These are phyloP conservation scores for Hyles vespertilio DNA, from an alignment of 1,140 invertebrate genomes.

Conservation along the genomic window DNA sequence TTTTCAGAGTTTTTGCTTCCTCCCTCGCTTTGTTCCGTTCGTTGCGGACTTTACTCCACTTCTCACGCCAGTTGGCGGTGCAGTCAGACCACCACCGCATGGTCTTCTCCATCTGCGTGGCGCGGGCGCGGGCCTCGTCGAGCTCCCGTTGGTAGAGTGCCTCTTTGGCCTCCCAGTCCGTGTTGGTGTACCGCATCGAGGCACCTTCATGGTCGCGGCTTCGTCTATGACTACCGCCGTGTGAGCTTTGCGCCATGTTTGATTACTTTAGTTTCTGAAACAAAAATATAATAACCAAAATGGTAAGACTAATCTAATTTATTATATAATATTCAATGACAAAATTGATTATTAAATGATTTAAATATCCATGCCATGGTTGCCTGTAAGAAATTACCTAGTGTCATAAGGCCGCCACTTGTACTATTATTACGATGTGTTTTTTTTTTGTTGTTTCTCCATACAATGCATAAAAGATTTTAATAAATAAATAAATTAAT, in stretches of 20 bases:
- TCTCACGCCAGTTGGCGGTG: constrained; percentile 86
- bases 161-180: constrained; percentile 68
- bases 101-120: constrained; percentile 98
- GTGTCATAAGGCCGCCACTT: no score
- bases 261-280: constrained; percentile 31
- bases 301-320: no score
- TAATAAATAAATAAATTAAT: no score
- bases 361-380: no score
- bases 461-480: no score
- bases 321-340: no score
- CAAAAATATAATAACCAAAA: not conserved
- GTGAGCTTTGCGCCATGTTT: constrained; percentile 68
- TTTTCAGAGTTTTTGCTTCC: constrained; percentile 87
- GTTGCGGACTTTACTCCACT: constrained; percentile 92
- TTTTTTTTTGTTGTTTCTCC: no score
- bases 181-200: constrained; percentile 54
- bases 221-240: constrained; percentile 58
- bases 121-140: constrained; percentile 92
- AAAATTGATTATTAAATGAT: no score
- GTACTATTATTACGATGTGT: no score
- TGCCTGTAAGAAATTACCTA: no score
- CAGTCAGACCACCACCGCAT: constrained; percentile 97
- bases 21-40: constrained; percentile 92
- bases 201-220: constrained; percentile 52
- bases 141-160: constrained; percentile 84